Percentiles rank a stretch among this genome's conserved stretches.
These are phyloP conservation scores for Macrotis lagotis DNA, from an alignment of 2,113 vertebrate species.

Conservation along the genomic window DNA sequence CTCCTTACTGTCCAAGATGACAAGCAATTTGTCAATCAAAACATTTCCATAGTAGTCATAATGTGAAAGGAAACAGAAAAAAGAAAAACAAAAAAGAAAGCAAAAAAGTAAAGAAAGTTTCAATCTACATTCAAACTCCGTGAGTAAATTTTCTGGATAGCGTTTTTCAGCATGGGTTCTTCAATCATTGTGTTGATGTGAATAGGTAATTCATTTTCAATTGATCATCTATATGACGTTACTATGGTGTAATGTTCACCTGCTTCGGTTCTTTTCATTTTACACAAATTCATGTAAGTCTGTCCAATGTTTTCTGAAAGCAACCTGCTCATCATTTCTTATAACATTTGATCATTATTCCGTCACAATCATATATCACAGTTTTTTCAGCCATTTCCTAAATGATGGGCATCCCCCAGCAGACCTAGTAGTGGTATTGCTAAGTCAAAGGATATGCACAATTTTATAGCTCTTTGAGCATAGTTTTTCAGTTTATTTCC, in stretches of 20 bases:
- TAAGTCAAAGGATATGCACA: neutral
- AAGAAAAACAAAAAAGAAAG: too few relatives aligned
- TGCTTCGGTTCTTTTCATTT: neutral
- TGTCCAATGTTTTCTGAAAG: neutral
- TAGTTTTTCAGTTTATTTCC: too few relatives aligned
- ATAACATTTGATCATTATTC: neutral
- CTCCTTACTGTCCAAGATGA: too few relatives aligned
- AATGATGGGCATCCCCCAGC: neutral
- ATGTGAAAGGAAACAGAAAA: neutral
- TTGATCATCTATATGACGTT: neutral
- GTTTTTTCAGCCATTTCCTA: neutral
- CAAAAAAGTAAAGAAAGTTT: neutral
- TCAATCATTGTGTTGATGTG: too few relatives aligned
- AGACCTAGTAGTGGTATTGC: neutral
- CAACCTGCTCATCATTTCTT: neutral
- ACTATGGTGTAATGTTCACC: too few relatives aligned
- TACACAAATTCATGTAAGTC: neutral
- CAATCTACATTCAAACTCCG: neutral
- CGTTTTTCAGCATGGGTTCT: too few relatives aligned
- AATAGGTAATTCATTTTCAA: too few relatives aligned
- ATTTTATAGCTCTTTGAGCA: neutral
- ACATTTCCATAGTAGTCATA: too few relatives aligned
- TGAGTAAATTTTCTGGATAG: too few relatives aligned
- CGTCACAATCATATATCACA: neutral
- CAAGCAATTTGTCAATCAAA: too few relatives aligned